Evolutionary conservation across 2,888 invertebrate genomes (phyloP).

Genomic region (Therioaphis trifolii): DNA sequence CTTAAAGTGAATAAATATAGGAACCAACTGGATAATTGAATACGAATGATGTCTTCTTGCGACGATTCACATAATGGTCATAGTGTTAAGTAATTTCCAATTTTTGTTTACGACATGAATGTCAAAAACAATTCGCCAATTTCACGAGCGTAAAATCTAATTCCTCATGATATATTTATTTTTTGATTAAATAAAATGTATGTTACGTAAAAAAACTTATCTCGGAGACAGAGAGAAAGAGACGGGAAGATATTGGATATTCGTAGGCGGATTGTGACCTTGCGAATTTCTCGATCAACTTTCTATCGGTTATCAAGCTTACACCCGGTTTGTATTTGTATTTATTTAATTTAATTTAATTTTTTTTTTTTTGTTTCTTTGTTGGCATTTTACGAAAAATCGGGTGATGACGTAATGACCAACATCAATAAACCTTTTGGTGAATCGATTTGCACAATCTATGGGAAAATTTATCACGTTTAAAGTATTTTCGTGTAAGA

Average conservation of each 20-base stretch:
- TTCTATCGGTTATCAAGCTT: constrained; percentile 19
- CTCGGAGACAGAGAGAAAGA: constrained; percentile 23
- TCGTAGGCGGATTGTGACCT: constrained; percentile 38
- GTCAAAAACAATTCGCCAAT: constrained; percentile 2
- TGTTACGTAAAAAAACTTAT: constrained; percentile 28
- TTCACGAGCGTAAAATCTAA: constrained; percentile 11
- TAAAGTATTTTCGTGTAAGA: no score
- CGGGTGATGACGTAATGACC: not conserved
- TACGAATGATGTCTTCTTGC: not conserved
- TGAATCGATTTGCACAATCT: not conserved
- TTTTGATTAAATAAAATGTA: not conserved
- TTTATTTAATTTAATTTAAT: no score
- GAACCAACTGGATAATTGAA: no score
- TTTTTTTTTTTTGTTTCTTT: constrained; percentile 24
- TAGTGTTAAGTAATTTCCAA: not conserved
- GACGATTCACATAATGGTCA: not conserved
- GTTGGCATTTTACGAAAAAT: not conserved
- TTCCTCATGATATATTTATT: not conserved
- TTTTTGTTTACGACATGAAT: not conserved
- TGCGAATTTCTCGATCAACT: constrained; percentile 39
- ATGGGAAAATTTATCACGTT: no score
- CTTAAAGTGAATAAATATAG: not conserved
- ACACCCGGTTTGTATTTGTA: not conserved
- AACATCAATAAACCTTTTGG: not conserved
- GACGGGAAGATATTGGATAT: constrained; percentile 14